These are phyloP conservation scores for Clamator glandarius DNA, from an alignment of 2,797 vertebrate genomes.

Conservation along the genomic window DNA sequence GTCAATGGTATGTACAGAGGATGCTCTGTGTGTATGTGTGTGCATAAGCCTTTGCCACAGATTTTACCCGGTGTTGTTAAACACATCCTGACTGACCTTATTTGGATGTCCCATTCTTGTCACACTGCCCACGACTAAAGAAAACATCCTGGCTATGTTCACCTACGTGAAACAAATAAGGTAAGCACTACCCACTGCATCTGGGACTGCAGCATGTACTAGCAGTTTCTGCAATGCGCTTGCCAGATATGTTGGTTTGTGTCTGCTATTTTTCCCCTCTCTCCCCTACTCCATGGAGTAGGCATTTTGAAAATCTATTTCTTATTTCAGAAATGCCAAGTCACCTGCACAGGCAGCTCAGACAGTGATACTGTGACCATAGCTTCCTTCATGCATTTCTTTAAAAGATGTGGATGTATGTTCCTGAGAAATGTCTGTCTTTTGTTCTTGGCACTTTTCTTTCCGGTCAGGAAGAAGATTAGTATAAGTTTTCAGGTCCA, in stretches of 20 bases:
- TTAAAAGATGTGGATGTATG: conserved; percentile 10
- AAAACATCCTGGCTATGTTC: conserved; percentile 79
- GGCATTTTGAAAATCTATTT: conserved; percentile 57
- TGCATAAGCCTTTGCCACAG: conserved; percentile 36
- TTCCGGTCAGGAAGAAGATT: background rate
- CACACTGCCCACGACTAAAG: conserved; percentile 75
- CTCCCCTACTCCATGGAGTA: conserved; percentile 17
- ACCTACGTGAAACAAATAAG: conserved; percentile 70
- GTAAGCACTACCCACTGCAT: conserved; percentile 62
- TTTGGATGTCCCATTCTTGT: conserved; percentile 78
- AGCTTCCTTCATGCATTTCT: background rate
- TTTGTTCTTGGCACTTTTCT: background rate
- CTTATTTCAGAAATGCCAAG: conserved; percentile 20
- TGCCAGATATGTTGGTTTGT: conserved; percentile 40
- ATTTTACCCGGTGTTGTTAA: conserved; percentile 41
- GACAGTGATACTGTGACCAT: background rate
- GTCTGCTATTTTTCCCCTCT: conserved; percentile 4
- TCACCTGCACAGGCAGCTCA: background rate
- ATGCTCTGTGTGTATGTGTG: conserved; percentile 9
- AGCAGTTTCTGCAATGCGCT: conserved; percentile 48
- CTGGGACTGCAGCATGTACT: conserved; percentile 1
- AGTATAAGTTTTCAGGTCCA: background rate
- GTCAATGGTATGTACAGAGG: background rate
- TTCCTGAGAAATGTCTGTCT: conserved; percentile 21
- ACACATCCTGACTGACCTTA: conserved; percentile 72